Evolutionary conservation across 2,113 vertebrate species (phyloP), one percentile per base, ranked within the genome.

Genomic region (Embiotoca jacksoni): DNA sequence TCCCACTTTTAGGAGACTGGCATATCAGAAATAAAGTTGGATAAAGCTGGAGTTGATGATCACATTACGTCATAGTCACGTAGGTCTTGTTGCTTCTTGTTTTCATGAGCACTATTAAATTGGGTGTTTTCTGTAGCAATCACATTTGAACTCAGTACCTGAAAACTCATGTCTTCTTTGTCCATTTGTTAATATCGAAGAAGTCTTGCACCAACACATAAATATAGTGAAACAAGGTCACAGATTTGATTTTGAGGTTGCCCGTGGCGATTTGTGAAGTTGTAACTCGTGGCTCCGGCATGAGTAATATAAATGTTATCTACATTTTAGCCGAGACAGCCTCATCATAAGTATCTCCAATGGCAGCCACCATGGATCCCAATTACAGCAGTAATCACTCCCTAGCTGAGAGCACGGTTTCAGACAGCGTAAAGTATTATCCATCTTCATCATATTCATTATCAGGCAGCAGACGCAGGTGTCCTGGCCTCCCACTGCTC

Each of bases 371-470:
- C 50, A 57, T 46, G 76, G 84, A 85, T 88, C 83, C 90, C 86
- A 88, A 85, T 92, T 91, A 88, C 74, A 8, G 50, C 54, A 58
- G 83, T 90, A 91, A 90, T 93, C 91, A 89, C 69, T 92, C 91
- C 82, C 82, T 72, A 46, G 78, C 84, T 57, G 87, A 85, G 83
- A 85, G 77, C 78, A 53, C 47, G 68, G 81, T 60, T 86, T 88
- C 90, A 88, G 88, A 87, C 83, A 60, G 73, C 62, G 78, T 63
- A 85, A 85, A 88, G 77, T 74, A 81, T 91, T 89, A 92, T 94
- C 90, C 83, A 88, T 94, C 93, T 94, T 92, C 88, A 93, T 94
- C 92, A 89, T 88, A 85, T 92, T 90, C 87, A 91, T 93, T 90
- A 92, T 93, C 82, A 72, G 67, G 82, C 86, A 73, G 64, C 89